Evolutionary conservation across 2,113 vertebrate genomes (phyloP).

Genomic region (Ranitomeya variabilis): DNA sequence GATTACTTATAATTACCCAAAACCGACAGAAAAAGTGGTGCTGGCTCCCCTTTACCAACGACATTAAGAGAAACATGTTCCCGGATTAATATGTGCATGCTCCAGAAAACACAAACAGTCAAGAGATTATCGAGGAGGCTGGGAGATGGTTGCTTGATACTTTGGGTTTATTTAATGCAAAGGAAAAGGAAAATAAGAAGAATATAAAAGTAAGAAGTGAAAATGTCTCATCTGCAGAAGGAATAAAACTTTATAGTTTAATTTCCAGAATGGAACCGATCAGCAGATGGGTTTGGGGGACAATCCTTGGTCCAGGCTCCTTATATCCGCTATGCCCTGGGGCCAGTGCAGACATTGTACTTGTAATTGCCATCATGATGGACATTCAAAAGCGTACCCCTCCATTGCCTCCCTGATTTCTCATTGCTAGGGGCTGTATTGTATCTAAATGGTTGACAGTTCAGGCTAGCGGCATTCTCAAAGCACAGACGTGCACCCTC

Average conservation of each 20-base stretch:
- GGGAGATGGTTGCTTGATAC: neutral
- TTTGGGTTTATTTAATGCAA: neutral
- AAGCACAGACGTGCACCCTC: too few relatives aligned
- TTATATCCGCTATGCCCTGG: too few relatives aligned
- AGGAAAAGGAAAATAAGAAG: neutral
- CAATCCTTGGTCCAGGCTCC: too few relatives aligned
- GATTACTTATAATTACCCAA: slow-evolving; percentile 24
- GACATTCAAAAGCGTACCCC: too few relatives aligned
- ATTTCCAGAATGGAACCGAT: too few relatives aligned
- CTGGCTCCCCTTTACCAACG: neutral
- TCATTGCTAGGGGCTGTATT: too few relatives aligned
- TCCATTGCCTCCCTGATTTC: too few relatives aligned
- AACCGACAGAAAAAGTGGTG: slow-evolving; percentile 22
- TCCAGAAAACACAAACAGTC: neutral
- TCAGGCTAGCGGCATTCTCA: too few relatives aligned
- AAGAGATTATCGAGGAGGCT: neutral
- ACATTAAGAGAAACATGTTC: slow-evolving; percentile 22
- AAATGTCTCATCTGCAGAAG: neutral
- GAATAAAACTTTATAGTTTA: neutral
- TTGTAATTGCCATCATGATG: too few relatives aligned
- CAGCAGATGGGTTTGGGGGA: too few relatives aligned
- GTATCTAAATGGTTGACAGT: too few relatives aligned
- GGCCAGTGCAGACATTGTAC: too few relatives aligned
- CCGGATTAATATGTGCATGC: neutral
- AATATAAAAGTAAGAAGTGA: neutral